Base-by-base conservation (phyloP, 2,888 invertebrate genomes). In the Campoplex capitator region DNA sequence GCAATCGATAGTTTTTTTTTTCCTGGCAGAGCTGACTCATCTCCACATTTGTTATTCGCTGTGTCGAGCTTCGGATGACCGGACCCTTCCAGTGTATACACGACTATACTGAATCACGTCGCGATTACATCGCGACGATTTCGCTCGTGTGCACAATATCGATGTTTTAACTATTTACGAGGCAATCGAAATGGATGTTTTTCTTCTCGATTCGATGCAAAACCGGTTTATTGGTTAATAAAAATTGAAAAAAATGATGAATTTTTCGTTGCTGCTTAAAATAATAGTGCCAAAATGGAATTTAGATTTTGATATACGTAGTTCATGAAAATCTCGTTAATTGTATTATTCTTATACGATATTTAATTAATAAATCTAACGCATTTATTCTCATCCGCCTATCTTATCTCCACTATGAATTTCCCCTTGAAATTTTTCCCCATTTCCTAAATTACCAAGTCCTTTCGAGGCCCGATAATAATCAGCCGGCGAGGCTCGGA, bases 21-120 rank as follows among this genome's bases (percentile, higher is more conserved):
- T 85, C 77, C 82, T 87, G 89, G 85, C 85, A 89, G 88, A 84
- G 90, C 90, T 90, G 91, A 91, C 90, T 91, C 91, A 90, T 90
- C 89, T 88, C 75, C 79, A 18, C 87, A 84, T 88, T 89, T 82
- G 86, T 89, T 87, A 82, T 85, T 67, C n/a, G 73, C 77, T 62
- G 32, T 32, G 7, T 62, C 62, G 62, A 62, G 32, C 32, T 62
- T 58, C 28, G 23, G 28, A 58, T 58, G 28, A 13, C 58, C 13
- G 11, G 9, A 45, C 2, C 45, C 45, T 45, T 58, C 2, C 58
- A n/a, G n/a, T n/a, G 51, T 51, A 51, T 51, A 28, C 58, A 58
- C 11, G 28, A 23, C 23, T 23, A 23, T 23, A 28, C 58, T 58
- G 28, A 28, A 58, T 58, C 28, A 58, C 3, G 3, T 28, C 11